Evolutionary conservation across 2,888 invertebrate genomes (phyloP).

Genomic region (Amaurobius ferox): DNA sequence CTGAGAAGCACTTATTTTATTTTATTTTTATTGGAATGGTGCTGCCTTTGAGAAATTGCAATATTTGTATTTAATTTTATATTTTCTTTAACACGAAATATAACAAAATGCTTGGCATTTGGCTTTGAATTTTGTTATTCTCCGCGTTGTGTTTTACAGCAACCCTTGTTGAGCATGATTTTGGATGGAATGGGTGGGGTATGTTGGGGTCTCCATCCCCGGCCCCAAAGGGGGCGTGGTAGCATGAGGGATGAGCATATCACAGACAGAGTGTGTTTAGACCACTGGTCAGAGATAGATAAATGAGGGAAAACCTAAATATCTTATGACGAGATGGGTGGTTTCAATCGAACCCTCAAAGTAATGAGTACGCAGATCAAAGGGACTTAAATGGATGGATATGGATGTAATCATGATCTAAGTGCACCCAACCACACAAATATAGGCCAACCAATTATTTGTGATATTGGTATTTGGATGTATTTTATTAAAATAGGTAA

Average conservation of each 20-base stretch:
- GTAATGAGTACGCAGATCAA: constrained; percentile 15
- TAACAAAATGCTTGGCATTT: neutral
- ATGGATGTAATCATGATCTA: neutral
- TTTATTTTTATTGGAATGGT: too few species aligned
- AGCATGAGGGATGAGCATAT: constrained; percentile 51
- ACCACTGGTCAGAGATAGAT: constrained; percentile 51
- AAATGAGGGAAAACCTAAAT: constrained; percentile 20
- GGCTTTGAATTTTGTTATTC: constrained; percentile 4
- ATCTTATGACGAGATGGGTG: constrained; percentile 12
- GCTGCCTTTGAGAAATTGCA: too few species aligned
- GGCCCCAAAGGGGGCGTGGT: constrained; percentile 37
- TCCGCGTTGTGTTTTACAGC: neutral
- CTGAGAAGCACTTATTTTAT: too few species aligned
- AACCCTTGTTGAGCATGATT: constrained; percentile 44
- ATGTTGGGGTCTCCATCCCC: constrained; percentile 28
- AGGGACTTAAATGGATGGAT: neutral
- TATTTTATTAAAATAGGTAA: too few species aligned
- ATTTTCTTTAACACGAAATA: too few species aligned
- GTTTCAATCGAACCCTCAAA: constrained; percentile 27
- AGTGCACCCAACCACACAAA: too few species aligned
- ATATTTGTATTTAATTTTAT: too few species aligned
- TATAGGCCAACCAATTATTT: too few species aligned
- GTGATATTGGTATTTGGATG: too few species aligned
- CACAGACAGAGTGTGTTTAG: constrained; percentile 36
- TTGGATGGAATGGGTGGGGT: constrained; percentile 45